Evolutionary conservation across 2,888 invertebrate genomes (phyloP).

Genomic region (Orthonychiurus folsomi): DNA sequence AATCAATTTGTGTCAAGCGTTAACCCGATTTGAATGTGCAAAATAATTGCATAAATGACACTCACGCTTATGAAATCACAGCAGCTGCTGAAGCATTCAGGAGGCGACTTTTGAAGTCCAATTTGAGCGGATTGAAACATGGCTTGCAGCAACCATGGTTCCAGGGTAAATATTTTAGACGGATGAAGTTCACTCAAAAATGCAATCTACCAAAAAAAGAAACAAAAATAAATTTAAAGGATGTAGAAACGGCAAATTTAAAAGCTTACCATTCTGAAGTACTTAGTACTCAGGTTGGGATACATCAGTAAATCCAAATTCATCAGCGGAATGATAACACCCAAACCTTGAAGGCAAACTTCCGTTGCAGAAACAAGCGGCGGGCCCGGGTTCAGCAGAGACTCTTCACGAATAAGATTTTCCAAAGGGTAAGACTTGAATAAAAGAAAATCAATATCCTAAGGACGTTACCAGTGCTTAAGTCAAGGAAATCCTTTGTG

Average conservation of each 20-base stretch:
- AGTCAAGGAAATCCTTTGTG: slow-evolving; percentile 51
- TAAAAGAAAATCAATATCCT: not conserved
- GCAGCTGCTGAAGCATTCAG: slow-evolving; percentile 52
- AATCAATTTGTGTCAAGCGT: too few species aligned
- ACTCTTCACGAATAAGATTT: too few species aligned
- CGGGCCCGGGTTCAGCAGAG: slow-evolving; percentile 15
- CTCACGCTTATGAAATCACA: slow-evolving; percentile 52
- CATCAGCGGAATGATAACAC: slow-evolving; percentile 64
- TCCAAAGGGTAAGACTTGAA: too few species aligned
- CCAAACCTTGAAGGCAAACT: slow-evolving; percentile 60
- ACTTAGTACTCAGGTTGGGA: slow-evolving; percentile 58
- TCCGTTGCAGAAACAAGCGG: slow-evolving; percentile 49
- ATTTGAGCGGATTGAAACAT: slow-evolving; percentile 53
- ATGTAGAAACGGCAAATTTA: too few species aligned
- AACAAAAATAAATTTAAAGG: too few species aligned
- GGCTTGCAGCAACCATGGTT: slow-evolving; percentile 49
- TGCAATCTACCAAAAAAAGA: slow-evolving; percentile 3
- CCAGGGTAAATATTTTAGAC: slow-evolving; percentile 43
- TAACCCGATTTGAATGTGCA: too few species aligned
- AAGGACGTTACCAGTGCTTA: slow-evolving; percentile 41
- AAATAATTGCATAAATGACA: not conserved
- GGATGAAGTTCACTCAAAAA: slow-evolving; percentile 31
- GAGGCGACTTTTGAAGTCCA: slow-evolving; percentile 54
- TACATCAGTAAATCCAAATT: slow-evolving; percentile 60
- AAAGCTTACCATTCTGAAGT: slow-evolving; percentile 45